Conservation (phyloP, 2,888 invertebrate genomes). For the Brachypalpus laphriformis region DNA sequence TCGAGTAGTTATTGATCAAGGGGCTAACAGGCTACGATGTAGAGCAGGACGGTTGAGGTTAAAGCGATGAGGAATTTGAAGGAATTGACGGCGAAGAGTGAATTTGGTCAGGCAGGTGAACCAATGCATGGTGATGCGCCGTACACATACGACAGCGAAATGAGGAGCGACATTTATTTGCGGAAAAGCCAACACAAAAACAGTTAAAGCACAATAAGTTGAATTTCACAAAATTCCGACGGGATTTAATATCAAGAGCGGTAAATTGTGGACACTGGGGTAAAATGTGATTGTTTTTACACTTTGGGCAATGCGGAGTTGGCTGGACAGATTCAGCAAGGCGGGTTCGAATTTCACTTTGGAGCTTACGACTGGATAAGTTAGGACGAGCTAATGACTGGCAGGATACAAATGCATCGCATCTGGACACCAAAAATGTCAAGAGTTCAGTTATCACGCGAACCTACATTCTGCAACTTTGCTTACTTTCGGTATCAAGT, state of each 20-base stretch:
- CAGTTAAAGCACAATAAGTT: not conserved
- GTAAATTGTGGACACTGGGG: not conserved
- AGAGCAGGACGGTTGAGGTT: not conserved
- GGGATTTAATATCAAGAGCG: not conserved
- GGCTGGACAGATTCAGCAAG: not conserved
- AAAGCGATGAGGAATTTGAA: not conserved
- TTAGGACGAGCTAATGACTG: not conserved
- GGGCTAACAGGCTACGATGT: too few relatives aligned
- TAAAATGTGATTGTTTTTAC: not conserved
- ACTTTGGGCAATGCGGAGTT: not conserved
- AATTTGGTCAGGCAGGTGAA: not conserved
- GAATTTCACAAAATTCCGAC: not conserved
- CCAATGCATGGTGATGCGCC: not conserved
- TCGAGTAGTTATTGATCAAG: too few relatives aligned
- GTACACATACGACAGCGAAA: not conserved
- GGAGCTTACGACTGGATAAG: not conserved
- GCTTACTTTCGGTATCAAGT: not conserved
- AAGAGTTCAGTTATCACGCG: constrained; percentile 33
- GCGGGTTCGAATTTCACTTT: not conserved
- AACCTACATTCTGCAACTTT: constrained; percentile 36
- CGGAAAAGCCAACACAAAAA: not conserved
- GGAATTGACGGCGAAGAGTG: not conserved
- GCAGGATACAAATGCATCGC: not conserved
- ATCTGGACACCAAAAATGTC: not conserved
- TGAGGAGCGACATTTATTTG: not conserved